phyloP scores from a whole-genome alignment of 2,797 vertebrate genomes.

The Melanogrammus aeglefinus region DNA sequence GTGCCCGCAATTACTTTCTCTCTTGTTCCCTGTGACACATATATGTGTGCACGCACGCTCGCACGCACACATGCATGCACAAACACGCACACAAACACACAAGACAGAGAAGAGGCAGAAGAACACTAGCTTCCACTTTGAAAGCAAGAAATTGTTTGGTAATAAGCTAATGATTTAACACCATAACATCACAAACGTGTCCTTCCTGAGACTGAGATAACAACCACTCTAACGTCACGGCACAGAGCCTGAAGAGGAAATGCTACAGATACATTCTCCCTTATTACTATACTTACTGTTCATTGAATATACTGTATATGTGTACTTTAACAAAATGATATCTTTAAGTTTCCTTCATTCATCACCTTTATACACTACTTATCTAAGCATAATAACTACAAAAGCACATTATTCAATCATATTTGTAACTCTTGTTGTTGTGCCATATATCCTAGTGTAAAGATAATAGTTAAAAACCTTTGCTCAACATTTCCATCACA shows the following conservation, averaged over 20 bases:
- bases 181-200: background rate
- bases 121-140: background rate
- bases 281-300: background rate
- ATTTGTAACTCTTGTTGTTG: background rate
- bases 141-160: background rate
- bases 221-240: background rate
- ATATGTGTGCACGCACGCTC: slow-evolving; percentile 27
- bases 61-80: slow-evolving; percentile 14
- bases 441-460: background rate
- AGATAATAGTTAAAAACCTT: background rate
- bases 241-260: background rate
- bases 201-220: background rate
- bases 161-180: background rate
- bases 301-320: background rate
- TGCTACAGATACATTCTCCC: background rate
- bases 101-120: background rate
- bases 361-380: background rate
- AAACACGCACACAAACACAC: slow-evolving; percentile 31
- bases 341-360: background rate
- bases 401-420: background rate
- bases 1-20: slow-evolving; percentile 72
- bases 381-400: background rate
- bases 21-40: slow-evolving; percentile 44
- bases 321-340: background rate
- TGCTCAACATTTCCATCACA: background rate